Evolutionary conservation across 2,797 vertebrate genomes (phyloP).

Genomic region (Myotis daubentonii): DNA sequence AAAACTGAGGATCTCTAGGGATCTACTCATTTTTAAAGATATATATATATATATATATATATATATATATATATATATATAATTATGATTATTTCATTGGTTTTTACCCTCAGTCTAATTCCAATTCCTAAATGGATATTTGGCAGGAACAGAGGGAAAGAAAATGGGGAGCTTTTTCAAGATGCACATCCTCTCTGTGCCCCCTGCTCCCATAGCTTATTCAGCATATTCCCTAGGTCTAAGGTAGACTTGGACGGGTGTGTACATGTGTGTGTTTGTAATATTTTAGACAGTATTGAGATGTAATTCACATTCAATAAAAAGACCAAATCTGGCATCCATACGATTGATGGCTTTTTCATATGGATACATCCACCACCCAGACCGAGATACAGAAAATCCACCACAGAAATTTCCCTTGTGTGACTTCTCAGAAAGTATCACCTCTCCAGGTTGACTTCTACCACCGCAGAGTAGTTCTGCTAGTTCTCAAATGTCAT

Average conservation of each 20-base stretch:
- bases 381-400: not conserved
- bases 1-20: not conserved
- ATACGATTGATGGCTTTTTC: not conserved
- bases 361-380: not conserved
- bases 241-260: not conserved
- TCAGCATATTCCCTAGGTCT: not conserved
- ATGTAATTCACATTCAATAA: not conserved
- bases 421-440: not conserved
- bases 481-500: not conserved
- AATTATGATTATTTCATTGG: not conserved
- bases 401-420: not conserved
- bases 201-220: not conserved
- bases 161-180: not conserved
- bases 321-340: not conserved
- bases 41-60: rapidly evolving
- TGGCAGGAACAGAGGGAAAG: not conserved
- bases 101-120: not conserved
- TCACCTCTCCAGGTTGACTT: not conserved
- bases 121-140: not conserved
- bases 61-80: not conserved
- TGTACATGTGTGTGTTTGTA: rapidly evolving
- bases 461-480: not conserved
- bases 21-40: not conserved
- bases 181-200: not conserved
- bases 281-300: not conserved